Conservation (phyloP, 2,113 vertebrate genomes). For the Rhizomys pruinosus region DNA sequence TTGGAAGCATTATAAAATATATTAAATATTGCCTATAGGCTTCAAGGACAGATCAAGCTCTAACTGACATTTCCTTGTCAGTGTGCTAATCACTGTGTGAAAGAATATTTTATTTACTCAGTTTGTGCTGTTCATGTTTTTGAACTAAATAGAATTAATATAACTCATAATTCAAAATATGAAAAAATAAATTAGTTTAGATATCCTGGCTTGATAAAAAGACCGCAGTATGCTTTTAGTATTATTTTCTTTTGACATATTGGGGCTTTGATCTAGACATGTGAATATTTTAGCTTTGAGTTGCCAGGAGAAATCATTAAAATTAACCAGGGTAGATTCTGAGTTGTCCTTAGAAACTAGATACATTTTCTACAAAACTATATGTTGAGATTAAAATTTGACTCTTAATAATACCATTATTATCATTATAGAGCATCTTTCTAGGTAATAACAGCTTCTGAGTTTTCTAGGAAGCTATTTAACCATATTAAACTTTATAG, state of each 20-base stretch:
- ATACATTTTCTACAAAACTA: background rate
- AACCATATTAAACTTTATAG: background rate
- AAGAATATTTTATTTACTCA: background rate
- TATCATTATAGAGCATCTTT: background rate
- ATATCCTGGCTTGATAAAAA: background rate
- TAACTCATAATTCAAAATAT: conserved; percentile 35
- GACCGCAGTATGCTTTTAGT: background rate
- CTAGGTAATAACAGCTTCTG: background rate
- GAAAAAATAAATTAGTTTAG: background rate
- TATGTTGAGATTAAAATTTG: background rate
- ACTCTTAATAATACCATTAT: background rate
- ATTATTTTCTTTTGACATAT: conserved; percentile 25
- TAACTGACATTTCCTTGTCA: background rate
- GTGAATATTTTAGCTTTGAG: background rate
- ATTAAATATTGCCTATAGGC: background rate
- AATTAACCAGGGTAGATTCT: background rate
- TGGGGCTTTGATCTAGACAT: background rate
- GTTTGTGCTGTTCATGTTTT: background rate
- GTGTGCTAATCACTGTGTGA: background rate
- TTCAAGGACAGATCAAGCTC: background rate
- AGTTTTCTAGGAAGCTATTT: background rate
- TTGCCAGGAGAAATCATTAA: background rate
- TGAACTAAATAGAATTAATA: background rate
- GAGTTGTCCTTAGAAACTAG: background rate
- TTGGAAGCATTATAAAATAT: background rate